These are phyloP conservation scores for Campaea margaritaria DNA, from an alignment of 2,888 invertebrate species.

Conservation along the genomic window DNA sequence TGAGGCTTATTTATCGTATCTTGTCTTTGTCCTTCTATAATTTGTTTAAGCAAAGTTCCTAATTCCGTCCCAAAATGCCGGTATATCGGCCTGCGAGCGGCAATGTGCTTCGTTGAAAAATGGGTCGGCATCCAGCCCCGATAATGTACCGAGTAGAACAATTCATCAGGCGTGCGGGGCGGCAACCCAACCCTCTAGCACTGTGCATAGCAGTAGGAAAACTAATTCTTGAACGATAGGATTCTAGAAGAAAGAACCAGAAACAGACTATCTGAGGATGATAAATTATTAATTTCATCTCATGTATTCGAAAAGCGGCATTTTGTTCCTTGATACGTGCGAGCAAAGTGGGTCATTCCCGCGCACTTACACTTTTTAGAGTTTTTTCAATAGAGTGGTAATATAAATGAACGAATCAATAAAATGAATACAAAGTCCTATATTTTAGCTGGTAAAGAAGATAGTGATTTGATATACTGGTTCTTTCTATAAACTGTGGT, in stretches of 20 bases:
- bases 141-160: slow-evolving; percentile 59
- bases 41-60: slow-evolving; percentile 35
- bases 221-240: neutral
- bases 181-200: slow-evolving; percentile 19
- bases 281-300: too few species aligned
- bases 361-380: too few species aligned
- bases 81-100: slow-evolving; percentile 57
- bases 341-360: too few species aligned
- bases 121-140: slow-evolving; percentile 63
- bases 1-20: slow-evolving; percentile 41
- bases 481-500: neutral
- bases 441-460: neutral
- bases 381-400: too few species aligned
- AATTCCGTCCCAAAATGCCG: slow-evolving; percentile 48
- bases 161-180: slow-evolving; percentile 28
- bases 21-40: slow-evolving; percentile 38
- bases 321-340: too few species aligned
- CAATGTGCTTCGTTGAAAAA: slow-evolving; percentile 68
- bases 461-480: neutral
- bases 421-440: too few species aligned
- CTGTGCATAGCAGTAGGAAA: slow-evolving; percentile 4
- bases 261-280: too few species aligned
- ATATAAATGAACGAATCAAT: too few species aligned
- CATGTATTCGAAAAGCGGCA: too few species aligned
- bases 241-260: too few species aligned